Base-by-base conservation (phyloP, 1,140 invertebrate genomes). In the Arctopsyche grandis region DNA sequence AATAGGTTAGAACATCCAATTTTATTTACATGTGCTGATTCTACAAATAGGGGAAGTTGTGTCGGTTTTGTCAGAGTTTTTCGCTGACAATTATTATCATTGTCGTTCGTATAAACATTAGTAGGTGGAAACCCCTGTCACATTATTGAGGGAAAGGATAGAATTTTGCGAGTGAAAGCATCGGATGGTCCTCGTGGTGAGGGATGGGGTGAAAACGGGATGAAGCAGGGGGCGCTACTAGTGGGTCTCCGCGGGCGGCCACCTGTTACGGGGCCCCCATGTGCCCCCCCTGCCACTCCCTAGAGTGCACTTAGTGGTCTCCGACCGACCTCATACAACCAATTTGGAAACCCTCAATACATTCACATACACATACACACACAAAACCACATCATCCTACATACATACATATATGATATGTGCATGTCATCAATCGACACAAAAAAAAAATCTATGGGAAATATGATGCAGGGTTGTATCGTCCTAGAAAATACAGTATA, bases 291-390 rank as follows among this genome's bases (percentile, higher is more conserved):
- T 14, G 10, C 14, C 52, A 19, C 10, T 66, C 60, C 60, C 60
- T 3, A 24, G 60, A 66, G 60, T 66, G 60, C 60, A 66, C 60
- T 66, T 66, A 66, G 60, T 66, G 21, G 21, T 12, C 60, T 66
- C 60, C 14, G 19, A 29, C 21, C 60, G 60, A 66, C 60, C 21
- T 66, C 24, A 22, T 66, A 22, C 12, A 24, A 29, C 60, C 60
- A 66, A 66, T 66, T 66, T 66, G 60, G 60, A 66, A 22, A 66
- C 21, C 19, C 24, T 22, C 24, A n/a, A n/a, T n/a, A n/a, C n/a
- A n/a, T n/a, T n/a, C n/a, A n/a, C n/a, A n/a, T n/a, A n/a, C n/a
- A n/a, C n/a, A n/a, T 12, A 22, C 60, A 22, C 21, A 19, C 21
- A 21, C 21, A 52, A 1, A 52, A 52, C 10, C 48, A 52, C 16